Percentiles rank a stretch among this genome's conserved stretches.
Conservation (phyloP, 2,113 vertebrate genomes). For the Hyla sarda region DNA sequence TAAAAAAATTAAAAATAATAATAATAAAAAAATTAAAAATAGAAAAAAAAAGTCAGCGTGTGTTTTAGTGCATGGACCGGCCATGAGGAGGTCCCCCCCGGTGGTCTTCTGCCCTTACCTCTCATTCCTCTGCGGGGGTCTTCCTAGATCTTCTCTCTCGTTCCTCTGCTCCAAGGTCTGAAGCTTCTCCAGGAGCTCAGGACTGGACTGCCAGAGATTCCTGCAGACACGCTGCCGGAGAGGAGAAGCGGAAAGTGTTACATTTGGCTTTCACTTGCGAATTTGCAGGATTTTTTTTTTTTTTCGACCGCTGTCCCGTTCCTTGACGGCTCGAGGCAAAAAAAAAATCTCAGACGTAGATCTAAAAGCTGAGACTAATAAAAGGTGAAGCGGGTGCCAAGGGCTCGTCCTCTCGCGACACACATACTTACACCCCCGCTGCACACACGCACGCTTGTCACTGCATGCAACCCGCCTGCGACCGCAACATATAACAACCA, state of each 20-base stretch:
- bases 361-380: background rate
- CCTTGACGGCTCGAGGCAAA: background rate
- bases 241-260: conserved; percentile 24
- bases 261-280: conserved; percentile 49
- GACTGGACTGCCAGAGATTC: background rate
- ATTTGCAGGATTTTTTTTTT: background rate
- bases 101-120: conserved; percentile 9
- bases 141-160: conserved; percentile 1
- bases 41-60: too few relatives aligned
- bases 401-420: background rate
- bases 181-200: background rate
- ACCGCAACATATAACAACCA: too few relatives aligned
- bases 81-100: background rate
- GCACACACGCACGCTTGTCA: background rate
- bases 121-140: background rate
- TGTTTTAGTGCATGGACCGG: background rate
- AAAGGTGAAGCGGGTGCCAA: background rate
- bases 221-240: conserved; percentile 29
- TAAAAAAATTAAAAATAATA: too few relatives aligned
- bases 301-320: background rate
- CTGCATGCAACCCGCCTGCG: background rate
- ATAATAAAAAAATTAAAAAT: too few relatives aligned
- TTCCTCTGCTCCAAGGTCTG: background rate
- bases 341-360: background rate
- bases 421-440: background rate